Conservation (phyloP, 2,113 vertebrate species). For the Odobenus rosmarus region DNA sequence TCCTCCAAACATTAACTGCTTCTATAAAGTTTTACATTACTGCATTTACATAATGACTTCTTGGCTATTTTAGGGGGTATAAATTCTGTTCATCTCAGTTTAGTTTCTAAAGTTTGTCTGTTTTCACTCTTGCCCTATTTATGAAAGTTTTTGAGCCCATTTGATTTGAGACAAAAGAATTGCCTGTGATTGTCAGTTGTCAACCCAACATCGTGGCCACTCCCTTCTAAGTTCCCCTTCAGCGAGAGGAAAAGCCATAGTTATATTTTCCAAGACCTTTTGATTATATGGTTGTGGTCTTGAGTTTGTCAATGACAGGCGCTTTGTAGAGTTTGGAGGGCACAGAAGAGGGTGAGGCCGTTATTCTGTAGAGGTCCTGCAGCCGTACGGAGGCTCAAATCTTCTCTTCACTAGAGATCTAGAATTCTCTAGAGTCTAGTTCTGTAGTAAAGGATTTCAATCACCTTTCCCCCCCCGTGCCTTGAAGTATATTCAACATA, state of each 20-base stretch:
- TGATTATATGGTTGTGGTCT: background rate
- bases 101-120: background rate
- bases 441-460: background rate
- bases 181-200: background rate
- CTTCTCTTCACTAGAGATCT: background rate
- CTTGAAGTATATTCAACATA: background rate
- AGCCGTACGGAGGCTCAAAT: fast-evolving
- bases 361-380: background rate
- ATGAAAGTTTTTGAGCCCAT: background rate
- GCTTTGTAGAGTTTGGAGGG: background rate
- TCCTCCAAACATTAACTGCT: background rate
- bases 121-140: background rate
- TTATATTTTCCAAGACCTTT: background rate
- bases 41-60: background rate
- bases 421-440: background rate
- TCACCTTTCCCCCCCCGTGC: background rate
- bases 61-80: background rate
- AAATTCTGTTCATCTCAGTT: background rate
- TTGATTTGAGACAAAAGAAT: background rate
- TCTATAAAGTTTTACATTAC: background rate
- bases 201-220: background rate
- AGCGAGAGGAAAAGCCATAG: background rate
- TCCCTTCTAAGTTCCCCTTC: background rate
- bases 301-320: background rate
- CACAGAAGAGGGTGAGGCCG: background rate